Conservation (phyloP, 2,113 vertebrate genomes). For the Natator depressus region DNA sequence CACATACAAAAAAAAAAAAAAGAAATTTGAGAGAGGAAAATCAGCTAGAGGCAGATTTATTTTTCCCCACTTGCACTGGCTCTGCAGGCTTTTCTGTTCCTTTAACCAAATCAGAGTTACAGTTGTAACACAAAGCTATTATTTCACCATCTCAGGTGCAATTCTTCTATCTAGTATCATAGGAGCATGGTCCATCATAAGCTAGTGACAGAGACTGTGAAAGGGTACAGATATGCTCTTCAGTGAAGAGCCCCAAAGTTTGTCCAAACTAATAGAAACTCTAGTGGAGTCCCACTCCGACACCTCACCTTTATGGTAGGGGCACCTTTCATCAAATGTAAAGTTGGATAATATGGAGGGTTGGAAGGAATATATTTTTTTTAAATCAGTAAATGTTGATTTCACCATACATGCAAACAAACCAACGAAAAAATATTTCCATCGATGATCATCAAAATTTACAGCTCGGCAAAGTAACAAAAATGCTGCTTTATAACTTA, state of each 20-base stretch:
- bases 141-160: background rate
- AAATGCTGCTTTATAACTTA: too few species aligned
- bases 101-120: background rate
- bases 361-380: too few species aligned
- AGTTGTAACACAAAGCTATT: background rate
- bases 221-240: background rate
- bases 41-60: background rate
- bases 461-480: too few species aligned
- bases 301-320: accelerated
- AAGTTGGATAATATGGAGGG: background rate
- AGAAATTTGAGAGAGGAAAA: background rate
- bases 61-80: background rate
- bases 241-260: background rate
- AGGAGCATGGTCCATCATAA: background rate
- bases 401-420: too few species aligned
- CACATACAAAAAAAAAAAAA: background rate
- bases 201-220: background rate
- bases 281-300: background rate
- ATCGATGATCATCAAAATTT: too few species aligned
- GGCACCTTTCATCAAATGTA: background rate
- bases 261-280: background rate
- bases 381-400: too few species aligned
- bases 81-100: background rate
- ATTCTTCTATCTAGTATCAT: background rate
- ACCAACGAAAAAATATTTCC: too few species aligned